These are phyloP conservation scores for Pantelozetes paolii DNA, from an alignment of 2,888 invertebrate species.

Conservation along the genomic window DNA sequence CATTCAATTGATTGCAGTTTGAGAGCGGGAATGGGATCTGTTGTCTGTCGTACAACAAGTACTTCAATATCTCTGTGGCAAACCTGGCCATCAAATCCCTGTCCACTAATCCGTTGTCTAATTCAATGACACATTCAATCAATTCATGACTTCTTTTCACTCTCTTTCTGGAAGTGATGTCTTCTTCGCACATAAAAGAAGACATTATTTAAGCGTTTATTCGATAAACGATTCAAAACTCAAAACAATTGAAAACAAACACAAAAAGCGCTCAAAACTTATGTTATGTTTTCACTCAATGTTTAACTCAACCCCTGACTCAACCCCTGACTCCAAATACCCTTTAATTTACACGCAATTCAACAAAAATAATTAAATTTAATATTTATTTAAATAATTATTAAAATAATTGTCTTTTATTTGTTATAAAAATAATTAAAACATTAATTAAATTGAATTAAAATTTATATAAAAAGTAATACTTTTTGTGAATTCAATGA, in stretches of 20 bases:
- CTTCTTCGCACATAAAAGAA: neutral
- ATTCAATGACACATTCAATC: conserved; percentile 4
- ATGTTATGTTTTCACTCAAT: too few species aligned
- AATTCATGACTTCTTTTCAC: conserved; percentile 7
- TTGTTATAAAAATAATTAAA: neutral
- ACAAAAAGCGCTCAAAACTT: too few species aligned
- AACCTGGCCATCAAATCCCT: neutral
- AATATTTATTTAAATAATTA: too few species aligned
- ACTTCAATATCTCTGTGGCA: conserved; percentile 3
- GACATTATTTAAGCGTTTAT: neutral
- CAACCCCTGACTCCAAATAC: too few species aligned
- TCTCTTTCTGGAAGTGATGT: neutral
- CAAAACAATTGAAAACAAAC: too few species aligned
- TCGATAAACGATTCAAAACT: neutral
- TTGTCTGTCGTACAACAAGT: conserved; percentile 31
- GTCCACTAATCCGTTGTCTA: neutral
- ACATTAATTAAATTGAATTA: neutral
- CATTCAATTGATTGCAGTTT: neutral
- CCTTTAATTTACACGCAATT: too few species aligned
- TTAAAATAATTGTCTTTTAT: too few species aligned
- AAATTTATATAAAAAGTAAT: neutral
- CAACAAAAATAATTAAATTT: too few species aligned
- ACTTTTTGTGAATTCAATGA: neutral
- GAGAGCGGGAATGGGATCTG: conserved; percentile 23
- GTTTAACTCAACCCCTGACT: too few species aligned